Percentiles rank a stretch among this genome's conserved stretches.
Conservation (phyloP, 1,140 invertebrate species). For the Bombus affinis region DNA sequence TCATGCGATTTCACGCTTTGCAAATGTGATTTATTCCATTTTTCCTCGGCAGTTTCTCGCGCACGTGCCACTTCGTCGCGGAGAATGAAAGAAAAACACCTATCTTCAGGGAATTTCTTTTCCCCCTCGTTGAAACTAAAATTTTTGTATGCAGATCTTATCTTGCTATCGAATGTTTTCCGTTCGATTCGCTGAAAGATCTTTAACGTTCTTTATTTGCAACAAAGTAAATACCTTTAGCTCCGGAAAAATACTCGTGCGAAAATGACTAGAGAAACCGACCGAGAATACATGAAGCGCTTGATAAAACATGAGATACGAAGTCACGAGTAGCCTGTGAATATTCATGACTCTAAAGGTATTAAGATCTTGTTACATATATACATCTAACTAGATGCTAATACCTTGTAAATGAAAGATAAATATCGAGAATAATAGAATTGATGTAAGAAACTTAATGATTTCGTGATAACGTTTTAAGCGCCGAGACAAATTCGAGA, state of each 20-base stretch:
- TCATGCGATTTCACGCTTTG: neutral
- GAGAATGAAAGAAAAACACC: neutral
- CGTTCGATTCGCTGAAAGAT: neutral
- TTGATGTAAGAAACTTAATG: neutral
- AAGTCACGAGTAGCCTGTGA: neutral
- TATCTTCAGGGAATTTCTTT: neutral
- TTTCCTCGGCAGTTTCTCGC: neutral
- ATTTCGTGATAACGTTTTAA: too few species aligned
- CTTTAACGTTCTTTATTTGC: neutral
- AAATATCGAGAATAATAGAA: neutral
- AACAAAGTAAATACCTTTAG: neutral
- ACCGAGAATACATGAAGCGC: neutral
- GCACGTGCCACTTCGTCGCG: too few species aligned
- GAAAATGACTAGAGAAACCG: neutral
- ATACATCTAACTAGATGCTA: neutral
- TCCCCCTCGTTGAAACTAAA: too few species aligned
- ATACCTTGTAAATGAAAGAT: conserved; percentile 2
- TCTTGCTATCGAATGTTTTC: neutral
- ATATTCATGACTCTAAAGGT: neutral
- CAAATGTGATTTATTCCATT: conserved; percentile 4
- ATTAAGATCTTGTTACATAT: neutral
- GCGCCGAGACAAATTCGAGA: too few species aligned
- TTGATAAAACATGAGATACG: conserved; percentile 11
- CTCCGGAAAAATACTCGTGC: neutral
- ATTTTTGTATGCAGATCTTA: neutral